A percentile compares a stretch with the other conserved stretches of the same genome.
Evolutionary conservation across 2,797 vertebrate genomes (phyloP).

Genomic region (Acanthurus leucopareius): DNA sequence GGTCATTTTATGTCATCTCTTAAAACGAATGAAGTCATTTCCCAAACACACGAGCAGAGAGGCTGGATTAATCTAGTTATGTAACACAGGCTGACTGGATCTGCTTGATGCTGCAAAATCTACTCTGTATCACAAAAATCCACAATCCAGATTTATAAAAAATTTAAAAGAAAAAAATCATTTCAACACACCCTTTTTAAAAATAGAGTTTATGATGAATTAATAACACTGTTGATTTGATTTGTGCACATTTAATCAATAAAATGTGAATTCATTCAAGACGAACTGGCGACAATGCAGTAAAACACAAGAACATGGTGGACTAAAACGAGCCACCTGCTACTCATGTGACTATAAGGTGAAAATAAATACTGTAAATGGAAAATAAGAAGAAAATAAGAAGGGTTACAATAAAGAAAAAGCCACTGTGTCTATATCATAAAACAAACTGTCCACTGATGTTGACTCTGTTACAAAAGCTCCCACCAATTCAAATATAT

Average conservation of each 20-base stretch:
- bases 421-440: background rate
- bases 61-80: conserved; percentile 68
- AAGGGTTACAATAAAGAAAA: background rate
- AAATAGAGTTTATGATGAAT: background rate
- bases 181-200: background rate
- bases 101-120: conserved; percentile 39
- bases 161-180: background rate
- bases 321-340: background rate
- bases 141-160: background rate
- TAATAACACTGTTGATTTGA: background rate
- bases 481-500: background rate
- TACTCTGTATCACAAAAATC: background rate
- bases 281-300: background rate
- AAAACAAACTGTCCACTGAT: background rate
- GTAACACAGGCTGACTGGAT: conserved; percentile 54
- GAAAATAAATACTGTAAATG: background rate
- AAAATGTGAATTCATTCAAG: background rate
- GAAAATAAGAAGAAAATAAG: background rate
- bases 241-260: background rate
- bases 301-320: background rate
- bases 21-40: conserved; percentile 24
- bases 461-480: background rate
- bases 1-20: conserved; percentile 8
- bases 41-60: conserved; percentile 33
- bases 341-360: background rate